A percentile compares a stretch with the other conserved stretches of the same genome.
These are phyloP conservation scores for Drosophila glabriapex DNA, from an alignment of 2,888 invertebrate genomes.

Conservation along the genomic window DNA sequence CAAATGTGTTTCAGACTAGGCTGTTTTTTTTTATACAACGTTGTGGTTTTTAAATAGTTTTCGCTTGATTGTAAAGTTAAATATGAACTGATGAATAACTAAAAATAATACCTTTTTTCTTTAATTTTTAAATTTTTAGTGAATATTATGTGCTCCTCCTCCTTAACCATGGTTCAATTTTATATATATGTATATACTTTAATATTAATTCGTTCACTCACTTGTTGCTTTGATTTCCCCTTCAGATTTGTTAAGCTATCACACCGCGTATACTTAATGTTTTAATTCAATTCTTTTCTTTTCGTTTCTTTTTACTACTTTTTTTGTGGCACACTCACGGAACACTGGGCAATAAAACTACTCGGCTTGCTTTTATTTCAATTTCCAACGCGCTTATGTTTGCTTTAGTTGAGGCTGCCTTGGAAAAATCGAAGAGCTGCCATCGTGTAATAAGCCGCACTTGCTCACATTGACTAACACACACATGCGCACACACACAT, in stretches of 20 bases:
- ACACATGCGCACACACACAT: constrained; percentile 3
- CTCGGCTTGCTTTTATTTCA: constrained; percentile 63
- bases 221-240: constrained; percentile 39
- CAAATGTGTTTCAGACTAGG: constrained; percentile 9
- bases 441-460: constrained; percentile 71
- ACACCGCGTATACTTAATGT: constrained; percentile 45
- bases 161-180: too few relatives aligned
- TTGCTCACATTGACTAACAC: constrained; percentile 12
- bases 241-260: neutral
- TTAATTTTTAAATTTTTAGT: too few relatives aligned
- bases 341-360: constrained; percentile 60
- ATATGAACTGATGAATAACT: neutral
- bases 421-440: constrained; percentile 39
- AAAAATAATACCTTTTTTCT: too few relatives aligned
- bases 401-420: constrained; percentile 35
- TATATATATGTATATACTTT: neutral
- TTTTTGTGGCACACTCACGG: constrained; percentile 33
- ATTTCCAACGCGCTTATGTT: constrained; percentile 62
- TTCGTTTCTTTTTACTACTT: constrained; percentile 7
- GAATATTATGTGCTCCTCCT: too few relatives aligned
- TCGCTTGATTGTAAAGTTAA: neutral
- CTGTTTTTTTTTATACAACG: neutral
- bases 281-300: constrained; percentile 38
- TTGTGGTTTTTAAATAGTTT: too few relatives aligned
- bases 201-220: constrained; percentile 19